Evolutionary conservation across 2,888 invertebrate genomes (phyloP), one percentile per base, ranked within the genome.

Genomic region (Apamea anceps): DNA sequence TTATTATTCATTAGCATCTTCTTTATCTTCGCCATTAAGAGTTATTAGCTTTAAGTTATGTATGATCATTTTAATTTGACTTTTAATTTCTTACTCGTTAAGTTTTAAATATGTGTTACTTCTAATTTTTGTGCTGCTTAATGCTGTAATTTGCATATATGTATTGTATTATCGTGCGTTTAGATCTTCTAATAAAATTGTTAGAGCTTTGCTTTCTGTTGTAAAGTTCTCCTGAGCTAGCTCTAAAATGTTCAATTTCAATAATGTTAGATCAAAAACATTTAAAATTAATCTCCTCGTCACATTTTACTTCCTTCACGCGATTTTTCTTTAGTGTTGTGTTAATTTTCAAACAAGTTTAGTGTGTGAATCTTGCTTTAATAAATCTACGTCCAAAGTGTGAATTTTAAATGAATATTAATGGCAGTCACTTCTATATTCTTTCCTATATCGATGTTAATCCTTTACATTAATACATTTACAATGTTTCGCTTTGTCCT

Each of bases 401-500:
- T 72, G n/a, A 67, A 57, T 75, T 60, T 57, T 42, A 66, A 82
- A 79, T 71, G 51, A 42, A 72, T 75, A 60, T 73, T n/a, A 28
- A 68, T 72, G 42, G 21, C 15, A 21, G 37, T 78, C 15, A 51
- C 15, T 63, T 75, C 42, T 63, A 66, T 72, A 71, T 71, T 74
- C 1, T 57, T 77, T 74, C 37, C 57, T 51, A 48, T 70, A 62
- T n/a, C 21, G 28, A 63, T 79, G 32, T 79, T 71, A 70, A 79
- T 79, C 65, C 62, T 71, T 54, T 8, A 25, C 32, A 45, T 54
- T 13, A 68, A 60, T 84, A 75, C 37, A 67, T 82, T 82, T 70
- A 70, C 63, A 18, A 77, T 45, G 37, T 37, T 67, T 70, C 60
- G 45, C 63, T 78, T 81, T 80, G 88, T 84, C 81, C 82, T 82